Base-by-base conservation (phyloP, 1,140 invertebrate species). In the Dicyema japonicum region DNA sequence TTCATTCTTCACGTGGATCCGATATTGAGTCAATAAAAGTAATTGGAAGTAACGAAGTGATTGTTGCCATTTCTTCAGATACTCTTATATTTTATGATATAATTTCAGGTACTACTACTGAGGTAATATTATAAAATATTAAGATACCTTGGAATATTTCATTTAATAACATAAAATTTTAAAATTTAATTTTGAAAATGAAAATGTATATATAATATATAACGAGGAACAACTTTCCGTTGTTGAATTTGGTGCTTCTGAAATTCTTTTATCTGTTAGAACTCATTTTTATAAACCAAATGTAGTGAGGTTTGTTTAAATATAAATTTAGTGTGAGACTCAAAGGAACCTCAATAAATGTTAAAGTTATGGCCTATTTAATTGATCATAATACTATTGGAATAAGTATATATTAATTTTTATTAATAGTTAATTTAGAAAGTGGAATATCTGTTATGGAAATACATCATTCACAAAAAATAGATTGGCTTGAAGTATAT, bases 211-310 rank as follows among this genome's bases (percentile, higher is more conserved):
- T 29, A 47, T 59, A 41, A 54, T 59, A 15, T 54, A 54, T 29
- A 56, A 58, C 40, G 49, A 46, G 3, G 80, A 80, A 1, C 80
- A 92, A 47, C 51, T 92, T 19, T 70, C 65, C 33, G 54, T 94
- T 2, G 66, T 92, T 2, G 80, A 92, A 46, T 90, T 90, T 45
- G 80, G 80, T 0, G 62, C 65, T 18, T 69, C 80, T 49, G 64
- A 69, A 32, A 63, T 80, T 1, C 45, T 88, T 11, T 70, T 71
- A 23, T 78, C 72, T 12, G 76, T 85, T 7, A 50, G 80, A 25
- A 88, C 80, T 1, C 82, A 92, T 44, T 75, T 80, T 35, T 70
- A 78, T 29, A 92, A 85, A 57, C 78, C 80, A n/a, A n/a, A n/a
- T n/a, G n/a, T n/a, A n/a, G n/a, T n/a, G n/a, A n/a, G n/a, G n/a